Conservation (phyloP, 2,888 invertebrate genomes). For the Nudaria mundana region DNA sequence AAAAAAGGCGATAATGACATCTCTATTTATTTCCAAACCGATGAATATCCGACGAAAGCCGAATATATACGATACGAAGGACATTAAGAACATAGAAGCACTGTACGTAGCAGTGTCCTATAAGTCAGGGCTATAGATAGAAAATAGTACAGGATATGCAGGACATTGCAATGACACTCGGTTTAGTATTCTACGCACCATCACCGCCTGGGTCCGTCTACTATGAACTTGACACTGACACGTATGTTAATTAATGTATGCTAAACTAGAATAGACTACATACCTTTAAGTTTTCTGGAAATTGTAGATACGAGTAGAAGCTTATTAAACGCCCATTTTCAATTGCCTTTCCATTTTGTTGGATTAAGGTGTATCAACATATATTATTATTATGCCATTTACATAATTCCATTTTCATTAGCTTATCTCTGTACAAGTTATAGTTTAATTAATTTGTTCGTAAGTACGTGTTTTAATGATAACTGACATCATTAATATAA, state of each 20-base stretch:
- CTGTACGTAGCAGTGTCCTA: conserved; percentile 1
- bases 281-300: no score
- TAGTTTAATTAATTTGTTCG: not conserved
- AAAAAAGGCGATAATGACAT: not conserved
- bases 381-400: not conserved
- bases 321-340: no score
- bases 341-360: no score
- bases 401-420: conserved; percentile 1
- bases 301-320: no score
- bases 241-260: conserved; percentile 26
- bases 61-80: no score
- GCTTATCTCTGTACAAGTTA: not conserved
- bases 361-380: no score
- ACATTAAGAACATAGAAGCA: no score
- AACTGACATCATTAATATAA: not conserved
- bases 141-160: conserved; percentile 62
- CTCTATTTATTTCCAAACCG: no score
- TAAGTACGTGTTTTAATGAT: not conserved
- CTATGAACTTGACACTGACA: no score
- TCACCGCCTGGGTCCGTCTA: conserved; percentile 11
- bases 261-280: no score
- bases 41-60: no score
- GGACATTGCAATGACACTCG: conserved; percentile 23
- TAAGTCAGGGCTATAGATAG: conserved; percentile 48
- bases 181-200: conserved; percentile 32